A percentile compares a stretch with the other conserved stretches of the same genome.
phyloP scores from a whole-genome alignment of 2,797 vertebrate species.

The Rhinichthys osculus region DNA sequence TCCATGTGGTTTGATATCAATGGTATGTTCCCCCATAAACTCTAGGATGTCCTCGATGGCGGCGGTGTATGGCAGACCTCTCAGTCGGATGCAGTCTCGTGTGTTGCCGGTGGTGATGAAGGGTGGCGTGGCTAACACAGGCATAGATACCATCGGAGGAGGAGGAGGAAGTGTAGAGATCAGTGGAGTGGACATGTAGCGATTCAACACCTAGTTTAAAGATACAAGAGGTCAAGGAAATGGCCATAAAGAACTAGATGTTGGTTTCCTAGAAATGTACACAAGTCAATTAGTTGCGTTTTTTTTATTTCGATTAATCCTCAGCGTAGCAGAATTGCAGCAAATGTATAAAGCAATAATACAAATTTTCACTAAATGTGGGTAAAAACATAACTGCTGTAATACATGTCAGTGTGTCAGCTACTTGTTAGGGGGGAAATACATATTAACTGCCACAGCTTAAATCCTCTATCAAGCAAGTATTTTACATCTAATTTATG shows the following conservation, averaged over 20 bases:
- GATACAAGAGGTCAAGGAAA: slow-evolving; percentile 8
- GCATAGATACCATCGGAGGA: slow-evolving; percentile 85
- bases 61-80: slow-evolving; percentile 93
- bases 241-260: neutral
- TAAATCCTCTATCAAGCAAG: too few species aligned
- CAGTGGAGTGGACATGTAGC: slow-evolving; percentile 91
- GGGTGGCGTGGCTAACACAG: slow-evolving; percentile 81
- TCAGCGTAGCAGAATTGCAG: neutral
- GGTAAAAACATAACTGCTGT: neutral
- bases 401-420: too few species aligned
- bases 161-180: slow-evolving; percentile 90
- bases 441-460: neutral
- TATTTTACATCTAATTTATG: neutral
- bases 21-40: slow-evolving; percentile 92
- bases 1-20: slow-evolving; percentile 94
- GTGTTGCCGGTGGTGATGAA: slow-evolving; percentile 84
- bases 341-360: neutral
- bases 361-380: neutral
- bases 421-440: neutral
- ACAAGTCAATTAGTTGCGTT: neutral
- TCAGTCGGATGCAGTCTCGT: slow-evolving; percentile 90
- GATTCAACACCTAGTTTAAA: slow-evolving; percentile 86
- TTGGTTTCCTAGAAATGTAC: neutral
- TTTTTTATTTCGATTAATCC: neutral
- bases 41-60: slow-evolving; percentile 95